Evolutionary conservation across 2,888 invertebrate species (phyloP).

Genomic region (Tenthredo notha): DNA sequence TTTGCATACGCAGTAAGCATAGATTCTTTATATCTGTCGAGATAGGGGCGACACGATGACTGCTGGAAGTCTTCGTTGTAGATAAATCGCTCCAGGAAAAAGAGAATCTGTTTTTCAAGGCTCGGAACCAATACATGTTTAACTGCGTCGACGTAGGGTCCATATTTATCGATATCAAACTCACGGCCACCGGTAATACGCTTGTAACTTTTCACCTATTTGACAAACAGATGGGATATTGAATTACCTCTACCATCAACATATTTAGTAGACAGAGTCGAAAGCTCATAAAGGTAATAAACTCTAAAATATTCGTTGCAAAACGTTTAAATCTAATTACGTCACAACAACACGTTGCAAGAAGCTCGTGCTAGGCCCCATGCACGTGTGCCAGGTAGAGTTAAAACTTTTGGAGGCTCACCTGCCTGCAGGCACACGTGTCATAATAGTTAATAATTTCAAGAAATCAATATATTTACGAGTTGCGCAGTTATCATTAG

Average conservation of each 20-base stretch:
- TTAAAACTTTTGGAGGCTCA: background rate
- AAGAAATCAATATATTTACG: background rate
- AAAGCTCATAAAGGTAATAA: background rate
- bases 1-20: slow-evolving; percentile 54
- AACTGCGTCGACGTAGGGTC: slow-evolving; percentile 64
- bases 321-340: background rate
- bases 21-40: slow-evolving; percentile 63
- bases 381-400: background rate
- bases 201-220: slow-evolving; percentile 41
- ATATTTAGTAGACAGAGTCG: background rate
- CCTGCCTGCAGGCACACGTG: slow-evolving; percentile 9
- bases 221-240: background rate
- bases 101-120: slow-evolving; percentile 66
- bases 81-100: slow-evolving; percentile 65
- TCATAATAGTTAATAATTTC: slow-evolving; percentile 9
- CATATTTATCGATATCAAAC: slow-evolving; percentile 61
- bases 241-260: background rate
- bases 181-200: slow-evolving; percentile 29
- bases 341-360: slow-evolving; percentile 9
- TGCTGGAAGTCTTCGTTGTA: slow-evolving; percentile 57
- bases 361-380: background rate
- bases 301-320: background rate
- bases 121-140: slow-evolving; percentile 66
- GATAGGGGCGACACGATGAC: slow-evolving; percentile 57
- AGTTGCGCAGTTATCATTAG: background rate